Conservation (phyloP, 1,140 invertebrate genomes). For the Drosophila repleta region DNA sequence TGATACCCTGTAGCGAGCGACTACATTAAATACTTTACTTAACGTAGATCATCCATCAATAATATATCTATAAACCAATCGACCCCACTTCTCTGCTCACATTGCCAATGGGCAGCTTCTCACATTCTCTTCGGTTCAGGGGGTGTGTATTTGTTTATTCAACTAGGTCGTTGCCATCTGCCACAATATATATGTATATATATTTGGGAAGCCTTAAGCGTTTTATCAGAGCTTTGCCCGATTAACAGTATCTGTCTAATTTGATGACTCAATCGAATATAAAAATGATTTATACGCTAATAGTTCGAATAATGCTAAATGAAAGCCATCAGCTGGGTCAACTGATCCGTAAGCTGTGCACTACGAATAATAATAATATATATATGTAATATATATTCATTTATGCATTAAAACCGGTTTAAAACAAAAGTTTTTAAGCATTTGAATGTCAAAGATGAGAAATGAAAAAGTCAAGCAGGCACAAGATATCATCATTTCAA, state of each 20-base stretch:
- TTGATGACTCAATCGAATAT: constrained; percentile 1
- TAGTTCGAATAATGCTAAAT: neutral
- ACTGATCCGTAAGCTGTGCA: neutral
- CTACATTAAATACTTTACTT: neutral
- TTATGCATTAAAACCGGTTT: too few species aligned
- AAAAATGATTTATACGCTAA: neutral
- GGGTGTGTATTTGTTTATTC: constrained; percentile 7
- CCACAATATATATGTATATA: neutral
- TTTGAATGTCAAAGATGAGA: too few species aligned
- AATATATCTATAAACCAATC: too few species aligned
- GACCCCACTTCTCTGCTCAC: neutral
- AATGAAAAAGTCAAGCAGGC: neutral
- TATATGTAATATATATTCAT: neutral
- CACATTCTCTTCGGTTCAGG: constrained; percentile 1
- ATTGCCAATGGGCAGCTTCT: neutral
- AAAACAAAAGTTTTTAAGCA: too few species aligned
- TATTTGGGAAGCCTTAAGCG: neutral
- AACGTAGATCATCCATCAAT: neutral
- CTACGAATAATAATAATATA: neutral
- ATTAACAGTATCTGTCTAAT: constrained; percentile 39
- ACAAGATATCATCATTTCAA: neutral
- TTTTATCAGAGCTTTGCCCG: constrained; percentile 14
- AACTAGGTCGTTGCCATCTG: constrained; percentile 22
- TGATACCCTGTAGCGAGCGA: too few species aligned
- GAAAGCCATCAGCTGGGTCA: neutral